Evolutionary conservation across 2,888 invertebrate genomes (phyloP).

Genomic region (Hyles lineata): DNA sequence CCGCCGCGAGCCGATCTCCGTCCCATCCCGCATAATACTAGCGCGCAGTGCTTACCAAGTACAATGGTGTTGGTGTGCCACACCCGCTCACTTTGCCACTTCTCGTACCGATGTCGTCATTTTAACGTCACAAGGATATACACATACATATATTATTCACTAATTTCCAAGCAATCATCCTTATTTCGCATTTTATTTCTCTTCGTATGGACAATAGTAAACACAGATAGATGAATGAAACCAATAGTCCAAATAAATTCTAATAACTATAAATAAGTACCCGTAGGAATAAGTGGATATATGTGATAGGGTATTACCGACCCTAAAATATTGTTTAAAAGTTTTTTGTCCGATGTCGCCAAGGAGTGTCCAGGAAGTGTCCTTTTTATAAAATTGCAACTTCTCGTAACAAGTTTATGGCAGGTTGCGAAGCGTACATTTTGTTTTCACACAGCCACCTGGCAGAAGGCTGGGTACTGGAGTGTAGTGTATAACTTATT

Average conservation of each 20-base stretch:
- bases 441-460: not conserved
- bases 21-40: constrained; percentile 49
- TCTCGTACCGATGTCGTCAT: constrained; percentile 19
- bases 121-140: constrained; percentile 16
- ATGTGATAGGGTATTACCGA: too few relatives aligned
- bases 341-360: not conserved
- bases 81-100: constrained; percentile 29
- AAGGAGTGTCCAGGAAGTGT: not conserved
- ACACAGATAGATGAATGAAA: too few relatives aligned
- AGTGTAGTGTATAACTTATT: too few relatives aligned
- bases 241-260: too few relatives aligned
- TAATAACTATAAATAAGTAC: too few relatives aligned
- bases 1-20: constrained; percentile 68
- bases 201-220: too few relatives aligned
- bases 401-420: not conserved
- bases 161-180: not conserved
- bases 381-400: not conserved
- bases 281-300: too few relatives aligned
- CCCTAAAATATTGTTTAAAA: too few relatives aligned
- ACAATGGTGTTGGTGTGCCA: constrained; percentile 32
- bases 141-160: not conserved
- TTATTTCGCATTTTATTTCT: not conserved
- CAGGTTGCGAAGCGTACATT: not conserved
- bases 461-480: too few relatives aligned
- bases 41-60: constrained; percentile 44